phyloP scores from a whole-genome alignment of 2,888 invertebrate genomes.

The Epirrita christyi region DNA sequence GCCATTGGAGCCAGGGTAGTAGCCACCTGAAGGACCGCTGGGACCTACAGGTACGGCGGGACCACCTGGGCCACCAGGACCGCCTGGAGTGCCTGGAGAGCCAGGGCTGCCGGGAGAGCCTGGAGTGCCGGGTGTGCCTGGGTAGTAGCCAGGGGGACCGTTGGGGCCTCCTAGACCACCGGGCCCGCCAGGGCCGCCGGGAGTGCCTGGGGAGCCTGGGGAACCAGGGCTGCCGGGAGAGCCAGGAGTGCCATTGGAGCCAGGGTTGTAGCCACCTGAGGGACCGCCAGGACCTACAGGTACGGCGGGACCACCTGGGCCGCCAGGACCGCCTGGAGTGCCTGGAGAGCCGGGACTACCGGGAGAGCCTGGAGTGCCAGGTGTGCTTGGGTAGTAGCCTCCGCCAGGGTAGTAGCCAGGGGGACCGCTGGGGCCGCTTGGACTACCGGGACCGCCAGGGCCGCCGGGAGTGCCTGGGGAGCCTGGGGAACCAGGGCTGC shows the following conservation, averaged over 20 bases:
- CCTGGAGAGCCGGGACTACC: slow-evolving; percentile 45
- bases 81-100: background rate
- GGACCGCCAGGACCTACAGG: slow-evolving; percentile 47
- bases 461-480: slow-evolving; percentile 28
- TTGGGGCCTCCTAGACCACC: slow-evolving; percentile 42
- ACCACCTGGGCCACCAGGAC: slow-evolving; percentile 34
- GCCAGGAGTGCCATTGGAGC: slow-evolving; percentile 26
- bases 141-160: slow-evolving; percentile 31
- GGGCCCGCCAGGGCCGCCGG: slow-evolving; percentile 37
- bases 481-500: slow-evolving; percentile 34
- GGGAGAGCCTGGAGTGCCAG: slow-evolving; percentile 43
- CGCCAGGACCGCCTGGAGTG: slow-evolving; percentile 13
- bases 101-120: slow-evolving; percentile 45
- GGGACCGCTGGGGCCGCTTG: slow-evolving; percentile 31
- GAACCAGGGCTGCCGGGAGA: slow-evolving; percentile 17
- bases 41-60: slow-evolving; percentile 30
- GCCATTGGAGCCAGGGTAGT: slow-evolving; percentile 46
- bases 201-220: slow-evolving; percentile 53
- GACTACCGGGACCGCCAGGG: slow-evolving; percentile 43
- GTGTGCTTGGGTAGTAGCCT: slow-evolving; percentile 34
- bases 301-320: slow-evolving; percentile 50
- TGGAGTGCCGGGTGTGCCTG: slow-evolving; percentile 37
- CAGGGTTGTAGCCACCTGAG: slow-evolving; percentile 1
- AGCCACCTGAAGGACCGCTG: slow-evolving; percentile 40
- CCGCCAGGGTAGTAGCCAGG: slow-evolving; percentile 31